Conservation (phyloP, 2,113 vertebrate species). For the Ameiurus melas region DNA sequence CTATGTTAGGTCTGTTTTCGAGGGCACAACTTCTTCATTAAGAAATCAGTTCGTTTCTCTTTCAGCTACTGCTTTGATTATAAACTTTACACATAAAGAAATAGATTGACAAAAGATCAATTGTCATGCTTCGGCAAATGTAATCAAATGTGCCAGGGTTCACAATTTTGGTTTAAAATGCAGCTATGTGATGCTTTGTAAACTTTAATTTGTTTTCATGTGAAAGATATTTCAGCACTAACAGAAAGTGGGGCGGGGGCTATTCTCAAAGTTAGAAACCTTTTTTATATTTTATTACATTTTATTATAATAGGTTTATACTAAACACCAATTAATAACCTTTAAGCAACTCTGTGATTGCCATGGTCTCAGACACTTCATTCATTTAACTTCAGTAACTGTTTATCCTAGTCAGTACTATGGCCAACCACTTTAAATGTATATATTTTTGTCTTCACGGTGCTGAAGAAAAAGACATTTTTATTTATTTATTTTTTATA, state of each 20-base stretch:
- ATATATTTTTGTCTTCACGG: neutral
- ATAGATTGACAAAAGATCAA: neutral
- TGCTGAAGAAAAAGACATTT: neutral
- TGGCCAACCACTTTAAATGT: neutral
- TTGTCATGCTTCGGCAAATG: neutral
- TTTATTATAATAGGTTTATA: neutral
- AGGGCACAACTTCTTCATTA: neutral
- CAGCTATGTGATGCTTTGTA: neutral
- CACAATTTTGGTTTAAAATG: neutral
- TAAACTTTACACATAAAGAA: neutral
- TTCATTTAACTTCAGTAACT: neutral
- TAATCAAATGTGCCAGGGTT: neutral
- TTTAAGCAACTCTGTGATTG: neutral
- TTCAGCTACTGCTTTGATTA: neutral
- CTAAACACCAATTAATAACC: neutral
- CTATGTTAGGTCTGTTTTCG: no score
- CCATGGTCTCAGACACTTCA: neutral
- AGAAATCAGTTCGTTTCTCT: neutral
- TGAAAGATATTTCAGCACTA: neutral
- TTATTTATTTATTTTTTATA: neutral
- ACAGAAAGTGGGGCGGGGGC: neutral
- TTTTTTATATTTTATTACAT: slow-evolving; percentile 12
- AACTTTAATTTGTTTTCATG: neutral
- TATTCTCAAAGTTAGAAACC: neutral
- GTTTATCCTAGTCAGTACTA: neutral